phyloP scores from a whole-genome alignment of 2,888 invertebrate species.

The Adelphocoris suturalis region DNA sequence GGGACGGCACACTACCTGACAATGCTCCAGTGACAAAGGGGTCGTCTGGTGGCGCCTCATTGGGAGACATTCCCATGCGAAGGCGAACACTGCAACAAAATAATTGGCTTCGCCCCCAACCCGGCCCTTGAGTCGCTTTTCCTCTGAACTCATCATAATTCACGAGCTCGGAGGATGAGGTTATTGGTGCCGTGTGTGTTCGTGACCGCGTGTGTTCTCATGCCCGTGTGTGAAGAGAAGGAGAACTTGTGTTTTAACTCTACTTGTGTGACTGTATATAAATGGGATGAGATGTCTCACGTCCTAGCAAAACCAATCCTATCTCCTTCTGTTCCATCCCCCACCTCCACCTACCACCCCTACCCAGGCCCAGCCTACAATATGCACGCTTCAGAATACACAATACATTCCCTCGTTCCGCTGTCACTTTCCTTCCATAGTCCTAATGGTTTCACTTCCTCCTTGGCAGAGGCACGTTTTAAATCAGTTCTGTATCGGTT shows the following conservation, averaged over 20 bases:
- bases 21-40: slow-evolving; percentile 44
- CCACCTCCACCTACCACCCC: too few species aligned
- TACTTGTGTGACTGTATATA: slow-evolving; percentile 69
- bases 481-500: slow-evolving; percentile 40
- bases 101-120: slow-evolving; percentile 63
- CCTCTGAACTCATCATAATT: slow-evolving; percentile 68
- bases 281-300: slow-evolving; percentile 72
- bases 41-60: slow-evolving; percentile 54
- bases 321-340: slow-evolving; percentile 51
- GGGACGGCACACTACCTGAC: slow-evolving; percentile 55
- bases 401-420: slow-evolving; percentile 45
- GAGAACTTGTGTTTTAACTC: slow-evolving; percentile 72
- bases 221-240: neutral
- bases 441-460: slow-evolving; percentile 45
- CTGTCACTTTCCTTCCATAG: slow-evolving; percentile 38
- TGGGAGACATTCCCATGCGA: slow-evolving; percentile 67
- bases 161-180: slow-evolving; percentile 51
- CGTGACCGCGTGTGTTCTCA: neutral
- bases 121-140: slow-evolving; percentile 22
- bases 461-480: slow-evolving; percentile 38
- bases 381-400: slow-evolving; percentile 62
- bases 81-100: slow-evolving; percentile 70
- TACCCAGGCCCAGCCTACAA: slow-evolving; percentile 18
- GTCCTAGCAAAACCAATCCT: slow-evolving; percentile 71
- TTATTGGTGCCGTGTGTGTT: neutral